These are phyloP conservation scores for Eulemur macaco DNA, from an alignment of 2,113 vertebrate species.

Conservation along the genomic window DNA sequence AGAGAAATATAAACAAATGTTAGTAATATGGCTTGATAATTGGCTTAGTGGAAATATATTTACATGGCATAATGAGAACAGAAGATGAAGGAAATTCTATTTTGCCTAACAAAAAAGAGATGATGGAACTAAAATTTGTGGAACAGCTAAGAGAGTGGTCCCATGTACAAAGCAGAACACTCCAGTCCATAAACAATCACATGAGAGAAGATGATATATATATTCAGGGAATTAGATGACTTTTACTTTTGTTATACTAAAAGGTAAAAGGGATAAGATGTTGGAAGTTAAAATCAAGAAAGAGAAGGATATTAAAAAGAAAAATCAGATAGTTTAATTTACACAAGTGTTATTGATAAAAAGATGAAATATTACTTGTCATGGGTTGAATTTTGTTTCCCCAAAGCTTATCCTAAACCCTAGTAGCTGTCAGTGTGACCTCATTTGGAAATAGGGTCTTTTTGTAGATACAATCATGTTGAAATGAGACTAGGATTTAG, in stretches of 20 bases:
- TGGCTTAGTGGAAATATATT: not conserved
- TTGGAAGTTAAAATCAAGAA: not conserved
- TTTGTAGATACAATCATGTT: not conserved
- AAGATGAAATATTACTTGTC: not conserved
- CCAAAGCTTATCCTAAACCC: not conserved
- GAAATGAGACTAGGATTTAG: not conserved
- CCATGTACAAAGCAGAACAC: not conserved
- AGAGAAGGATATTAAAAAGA: not conserved
- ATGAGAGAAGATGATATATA: not conserved
- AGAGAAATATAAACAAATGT: not conserved
- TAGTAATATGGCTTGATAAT: not conserved
- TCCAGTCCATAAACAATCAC: too few species aligned
- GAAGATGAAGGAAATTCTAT: not conserved
- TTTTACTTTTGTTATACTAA: not conserved
- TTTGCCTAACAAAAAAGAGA: not conserved
- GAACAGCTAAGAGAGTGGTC: not conserved
- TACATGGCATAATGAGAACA: not conserved
- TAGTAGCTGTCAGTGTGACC: not conserved
- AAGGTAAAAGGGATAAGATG: not conserved
- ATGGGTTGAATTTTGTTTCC: not conserved
- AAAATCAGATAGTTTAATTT: not conserved
- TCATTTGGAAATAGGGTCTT: not conserved
- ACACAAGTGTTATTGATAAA: not conserved
- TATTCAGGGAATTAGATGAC: not conserved
- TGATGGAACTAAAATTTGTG: not conserved